These are phyloP conservation scores for Stegostoma tigrinum DNA, from an alignment of 2,113 vertebrate species.

Conservation along the genomic window DNA sequence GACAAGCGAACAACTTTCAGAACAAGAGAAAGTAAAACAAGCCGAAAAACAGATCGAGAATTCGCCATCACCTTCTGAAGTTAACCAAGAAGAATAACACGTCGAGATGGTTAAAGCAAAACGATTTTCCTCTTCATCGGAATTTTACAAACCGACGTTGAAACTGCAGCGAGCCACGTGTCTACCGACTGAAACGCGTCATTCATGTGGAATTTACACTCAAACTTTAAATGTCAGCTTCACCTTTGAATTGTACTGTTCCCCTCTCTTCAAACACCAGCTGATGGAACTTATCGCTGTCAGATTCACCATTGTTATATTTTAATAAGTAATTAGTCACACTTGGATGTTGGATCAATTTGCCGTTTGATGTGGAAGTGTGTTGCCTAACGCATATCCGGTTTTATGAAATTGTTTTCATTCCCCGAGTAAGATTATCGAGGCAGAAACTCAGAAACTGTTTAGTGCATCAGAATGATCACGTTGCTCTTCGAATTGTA, in stretches of 20 bases:
- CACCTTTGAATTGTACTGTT: conserved; percentile 12
- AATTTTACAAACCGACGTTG: conserved; percentile 13
- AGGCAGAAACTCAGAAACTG: conserved; percentile 1
- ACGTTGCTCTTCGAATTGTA: neutral
- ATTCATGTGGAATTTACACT: conserved; percentile 9
- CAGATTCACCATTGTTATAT: conserved; percentile 10
- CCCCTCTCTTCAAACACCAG: conserved; percentile 3
- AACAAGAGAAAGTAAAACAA: conserved; percentile 75
- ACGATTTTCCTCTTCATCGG: neutral
- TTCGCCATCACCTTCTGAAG: conserved; percentile 58
- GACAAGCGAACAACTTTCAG: conserved; percentile 86
- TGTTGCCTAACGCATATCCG: neutral
- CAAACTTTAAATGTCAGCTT: neutral
- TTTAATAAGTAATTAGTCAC: conserved; percentile 17
- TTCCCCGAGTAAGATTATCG: neutral
- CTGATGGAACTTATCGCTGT: neutral
- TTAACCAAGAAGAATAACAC: conserved; percentile 69
- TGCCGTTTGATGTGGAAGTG: neutral
- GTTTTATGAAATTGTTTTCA: neutral
- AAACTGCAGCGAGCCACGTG: conserved; percentile 2
- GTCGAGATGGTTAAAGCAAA: neutral
- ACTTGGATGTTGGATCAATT: conserved; percentile 24
- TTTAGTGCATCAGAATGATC: neutral
- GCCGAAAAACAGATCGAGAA: conserved; percentile 62
- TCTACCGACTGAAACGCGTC: neutral